phyloP scores from a whole-genome alignment of 2,797 vertebrate species.

The Taeniopygia guttata region DNA sequence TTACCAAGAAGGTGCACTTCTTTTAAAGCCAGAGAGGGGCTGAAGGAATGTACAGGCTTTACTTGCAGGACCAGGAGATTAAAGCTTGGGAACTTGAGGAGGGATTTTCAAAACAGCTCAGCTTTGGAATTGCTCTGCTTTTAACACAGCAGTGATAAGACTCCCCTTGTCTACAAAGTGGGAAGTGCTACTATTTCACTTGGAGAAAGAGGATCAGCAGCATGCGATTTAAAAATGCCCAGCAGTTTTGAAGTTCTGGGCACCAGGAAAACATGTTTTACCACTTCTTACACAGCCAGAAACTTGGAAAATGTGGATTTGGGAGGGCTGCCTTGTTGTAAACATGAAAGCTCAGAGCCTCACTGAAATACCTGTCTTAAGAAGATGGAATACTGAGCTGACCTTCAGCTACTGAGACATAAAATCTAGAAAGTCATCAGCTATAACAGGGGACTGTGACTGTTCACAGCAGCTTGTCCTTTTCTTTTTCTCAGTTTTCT shows the following conservation, averaged over 20 bases:
- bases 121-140: slow-evolving; percentile 7
- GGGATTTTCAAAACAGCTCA: slow-evolving; percentile 30
- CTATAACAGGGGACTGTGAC: not conserved
- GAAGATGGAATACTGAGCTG: not conserved
- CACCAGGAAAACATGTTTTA: not conserved
- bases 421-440: not conserved
- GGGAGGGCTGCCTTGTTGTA: not conserved
- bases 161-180: slow-evolving; percentile 20
- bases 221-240: not conserved
- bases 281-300: not conserved
- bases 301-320: not conserved
- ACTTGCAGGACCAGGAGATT: not conserved
- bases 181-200: not conserved
- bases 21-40: not conserved
- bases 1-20: not conserved
- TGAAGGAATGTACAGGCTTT: not conserved
- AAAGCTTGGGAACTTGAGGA: not conserved
- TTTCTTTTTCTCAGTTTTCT: not conserved
- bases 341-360: not conserved
- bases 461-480: not conserved
- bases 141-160: slow-evolving; percentile 5
- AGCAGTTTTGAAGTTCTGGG: not conserved
- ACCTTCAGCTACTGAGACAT: not conserved
- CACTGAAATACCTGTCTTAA: not conserved
- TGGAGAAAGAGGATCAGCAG: not conserved